A percentile compares a stretch with the other conserved stretches of the same genome.
phyloP scores from a whole-genome alignment of 2,888 invertebrate genomes.

The Lycophotia porphyrea region DNA sequence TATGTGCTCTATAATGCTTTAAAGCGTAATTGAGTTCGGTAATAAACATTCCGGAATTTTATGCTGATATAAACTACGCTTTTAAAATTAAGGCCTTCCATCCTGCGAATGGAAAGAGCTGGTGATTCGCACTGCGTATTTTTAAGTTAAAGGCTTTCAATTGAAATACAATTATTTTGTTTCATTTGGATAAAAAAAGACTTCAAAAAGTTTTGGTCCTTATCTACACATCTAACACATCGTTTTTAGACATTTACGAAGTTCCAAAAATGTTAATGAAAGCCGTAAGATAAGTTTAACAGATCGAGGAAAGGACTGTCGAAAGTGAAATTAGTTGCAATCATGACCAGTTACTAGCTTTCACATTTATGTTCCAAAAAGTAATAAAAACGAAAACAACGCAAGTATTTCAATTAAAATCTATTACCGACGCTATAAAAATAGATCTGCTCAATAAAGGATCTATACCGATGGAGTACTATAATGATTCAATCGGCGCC shows the following conservation, averaged over 20 bases:
- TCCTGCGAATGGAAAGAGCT: background rate
- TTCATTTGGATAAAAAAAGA: background rate
- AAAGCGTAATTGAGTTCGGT: constrained; percentile 26
- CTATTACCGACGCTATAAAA: constrained; percentile 43
- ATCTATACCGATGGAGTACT: constrained; percentile 52
- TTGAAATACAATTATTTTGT: background rate
- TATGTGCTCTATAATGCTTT: constrained; percentile 39
- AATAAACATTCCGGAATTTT: constrained; percentile 42
- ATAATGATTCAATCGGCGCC: constrained; percentile 59
- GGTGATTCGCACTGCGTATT: constrained; percentile 25
- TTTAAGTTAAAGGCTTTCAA: background rate
- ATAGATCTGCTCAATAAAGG: constrained; percentile 50
- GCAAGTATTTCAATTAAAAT: constrained; percentile 47
- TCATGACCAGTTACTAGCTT: background rate
- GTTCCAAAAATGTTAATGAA: background rate
- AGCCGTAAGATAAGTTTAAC: background rate
- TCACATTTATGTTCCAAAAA: background rate
- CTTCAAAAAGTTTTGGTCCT: background rate
- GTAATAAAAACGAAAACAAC: constrained; percentile 2
- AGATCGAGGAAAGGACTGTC: background rate
- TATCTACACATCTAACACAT: background rate
- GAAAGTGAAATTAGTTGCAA: background rate
- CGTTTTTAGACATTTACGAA: background rate
- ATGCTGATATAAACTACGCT: constrained; percentile 35
- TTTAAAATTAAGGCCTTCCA: constrained; percentile 9